A percentile compares a stretch with the other conserved stretches of the same genome.
phyloP scores from a whole-genome alignment of 2,113 vertebrate species.

The Terrapene triunguis region DNA sequence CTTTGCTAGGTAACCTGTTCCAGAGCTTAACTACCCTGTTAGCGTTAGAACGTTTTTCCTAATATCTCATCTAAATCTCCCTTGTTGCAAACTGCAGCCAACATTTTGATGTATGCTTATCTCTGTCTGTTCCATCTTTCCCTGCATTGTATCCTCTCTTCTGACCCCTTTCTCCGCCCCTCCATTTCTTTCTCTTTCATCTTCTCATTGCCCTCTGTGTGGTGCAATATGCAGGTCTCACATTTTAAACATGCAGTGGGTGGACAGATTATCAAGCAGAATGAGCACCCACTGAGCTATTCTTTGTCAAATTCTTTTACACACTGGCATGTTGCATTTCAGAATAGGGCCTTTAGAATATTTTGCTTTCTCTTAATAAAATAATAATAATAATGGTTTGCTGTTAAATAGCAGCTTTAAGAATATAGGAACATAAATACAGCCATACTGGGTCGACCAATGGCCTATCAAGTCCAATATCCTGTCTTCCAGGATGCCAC shows the following conservation, averaged over 20 bases:
- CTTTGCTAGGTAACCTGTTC: background rate
- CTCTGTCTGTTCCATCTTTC: background rate
- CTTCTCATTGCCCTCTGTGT: background rate
- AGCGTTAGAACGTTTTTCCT: background rate
- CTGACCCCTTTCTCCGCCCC: background rate
- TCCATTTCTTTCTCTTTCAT: background rate
- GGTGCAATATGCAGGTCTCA: background rate
- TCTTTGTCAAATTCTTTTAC: background rate
- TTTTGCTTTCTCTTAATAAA: background rate
- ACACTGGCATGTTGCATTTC: background rate
- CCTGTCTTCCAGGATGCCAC: background rate
- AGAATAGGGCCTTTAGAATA: background rate
- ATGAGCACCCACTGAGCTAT: conserved; percentile 12
- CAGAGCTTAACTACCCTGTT: background rate
- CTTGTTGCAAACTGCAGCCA: background rate
- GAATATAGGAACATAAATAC: background rate
- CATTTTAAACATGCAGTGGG: conserved; percentile 6
- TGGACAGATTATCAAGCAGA: background rate
- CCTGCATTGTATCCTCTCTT: background rate
- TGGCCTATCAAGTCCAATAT: background rate
- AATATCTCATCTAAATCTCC: too few species aligned
- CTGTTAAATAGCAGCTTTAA: background rate
- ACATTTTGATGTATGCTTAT: background rate
- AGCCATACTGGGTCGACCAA: background rate
- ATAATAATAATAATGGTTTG: background rate